Percentiles rank a stretch among this genome's conserved stretches.
phyloP scores from a whole-genome alignment of 2,888 invertebrate genomes.

The Hetaerina titia region DNA sequence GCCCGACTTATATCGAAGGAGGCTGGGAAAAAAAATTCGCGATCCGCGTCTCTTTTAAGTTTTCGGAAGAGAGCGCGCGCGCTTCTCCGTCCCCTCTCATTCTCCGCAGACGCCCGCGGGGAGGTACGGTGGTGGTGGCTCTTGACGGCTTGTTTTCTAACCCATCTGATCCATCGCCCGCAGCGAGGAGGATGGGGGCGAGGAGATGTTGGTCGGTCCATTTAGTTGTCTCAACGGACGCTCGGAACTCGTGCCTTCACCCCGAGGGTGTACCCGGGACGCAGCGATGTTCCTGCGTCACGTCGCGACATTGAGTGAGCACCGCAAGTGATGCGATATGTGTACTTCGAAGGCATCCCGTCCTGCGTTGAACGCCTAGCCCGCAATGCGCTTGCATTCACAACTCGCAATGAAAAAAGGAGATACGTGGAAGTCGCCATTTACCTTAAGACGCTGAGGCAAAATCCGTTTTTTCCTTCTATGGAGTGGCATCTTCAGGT shows the following conservation, averaged over 20 bases:
- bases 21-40: background rate
- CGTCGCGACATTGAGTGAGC: background rate
- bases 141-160: background rate
- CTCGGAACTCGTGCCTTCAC: background rate
- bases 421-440: background rate
- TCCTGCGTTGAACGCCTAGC: background rate
- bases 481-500: too few species aligned
- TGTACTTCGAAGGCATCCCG: background rate
- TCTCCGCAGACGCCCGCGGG: background rate
- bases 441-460: background rate
- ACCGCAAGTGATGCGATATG: background rate
- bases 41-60: background rate
- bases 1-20: background rate
- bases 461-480: background rate
- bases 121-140: background rate
- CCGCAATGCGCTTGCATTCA: background rate
- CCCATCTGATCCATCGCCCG: background rate
- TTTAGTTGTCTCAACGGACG: slow-evolving; percentile 8
- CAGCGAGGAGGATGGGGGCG: background rate
- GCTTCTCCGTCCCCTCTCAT: background rate
- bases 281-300: background rate
- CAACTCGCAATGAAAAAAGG: background rate
- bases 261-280: background rate
- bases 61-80: background rate
- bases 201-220: background rate